Evolutionary conservation across 2,888 invertebrate genomes (phyloP).

Genomic region (Neelides folsomi): DNA sequence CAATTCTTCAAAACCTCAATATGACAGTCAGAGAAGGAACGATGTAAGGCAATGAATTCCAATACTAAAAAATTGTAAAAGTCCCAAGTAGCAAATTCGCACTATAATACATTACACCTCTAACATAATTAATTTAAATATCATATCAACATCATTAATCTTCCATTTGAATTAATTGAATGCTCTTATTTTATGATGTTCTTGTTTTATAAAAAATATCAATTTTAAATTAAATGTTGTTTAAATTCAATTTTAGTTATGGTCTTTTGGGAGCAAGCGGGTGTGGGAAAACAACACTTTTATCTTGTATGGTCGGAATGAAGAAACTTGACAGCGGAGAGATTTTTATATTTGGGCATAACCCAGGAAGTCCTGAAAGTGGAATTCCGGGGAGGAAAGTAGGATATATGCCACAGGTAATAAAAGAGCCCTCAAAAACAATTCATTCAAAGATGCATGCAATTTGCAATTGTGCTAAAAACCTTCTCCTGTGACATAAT

Average conservation of each 20-base stretch:
- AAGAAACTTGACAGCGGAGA: constrained; percentile 36
- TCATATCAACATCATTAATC: no score
- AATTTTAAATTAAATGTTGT: no score
- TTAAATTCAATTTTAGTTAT: constrained; percentile 54
- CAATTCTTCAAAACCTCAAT: constrained; percentile 17
- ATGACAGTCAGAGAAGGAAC: constrained; percentile 20
- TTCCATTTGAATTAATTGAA: no score
- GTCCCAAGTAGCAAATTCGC: no score
- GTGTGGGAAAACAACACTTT: constrained; percentile 48
- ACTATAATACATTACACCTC: no score
- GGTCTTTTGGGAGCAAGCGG: constrained; percentile 87
- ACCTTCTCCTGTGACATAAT: no score
- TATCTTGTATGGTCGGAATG: constrained; percentile 38
- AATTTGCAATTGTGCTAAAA: background rate
- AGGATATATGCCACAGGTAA: constrained; percentile 41
- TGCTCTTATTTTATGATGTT: no score
- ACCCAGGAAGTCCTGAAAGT: constrained; percentile 37
- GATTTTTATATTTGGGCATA: constrained; percentile 37
- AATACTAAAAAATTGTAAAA: background rate
- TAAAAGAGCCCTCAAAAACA: no score
- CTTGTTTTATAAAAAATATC: no score
- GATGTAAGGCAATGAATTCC: constrained; percentile 11
- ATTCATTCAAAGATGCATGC: background rate
- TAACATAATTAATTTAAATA: no score
- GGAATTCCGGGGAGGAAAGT: constrained; percentile 39